Conservation (phyloP, 2,888 invertebrate genomes). For the Nomada flava region DNA sequence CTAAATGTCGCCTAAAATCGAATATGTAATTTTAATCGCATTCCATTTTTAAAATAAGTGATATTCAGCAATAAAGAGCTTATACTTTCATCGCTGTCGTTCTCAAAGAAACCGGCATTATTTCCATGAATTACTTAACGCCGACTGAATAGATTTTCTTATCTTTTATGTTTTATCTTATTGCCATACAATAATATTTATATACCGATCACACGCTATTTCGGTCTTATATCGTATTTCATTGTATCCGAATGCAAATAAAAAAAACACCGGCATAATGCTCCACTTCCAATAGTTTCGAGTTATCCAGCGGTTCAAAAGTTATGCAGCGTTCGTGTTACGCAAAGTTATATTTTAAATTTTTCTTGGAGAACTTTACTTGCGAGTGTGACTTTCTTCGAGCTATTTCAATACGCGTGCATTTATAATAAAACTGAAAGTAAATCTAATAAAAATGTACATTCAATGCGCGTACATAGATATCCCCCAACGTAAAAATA, state of each 20-base stretch:
- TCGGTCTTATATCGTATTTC: slow-evolving; percentile 20
- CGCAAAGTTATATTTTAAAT: background rate
- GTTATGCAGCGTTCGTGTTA: background rate
- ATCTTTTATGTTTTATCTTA: slow-evolving; percentile 52
- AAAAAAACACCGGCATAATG: background rate
- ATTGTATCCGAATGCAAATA: background rate
- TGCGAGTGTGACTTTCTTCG: background rate
- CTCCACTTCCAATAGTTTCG: background rate
- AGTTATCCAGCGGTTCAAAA: background rate
- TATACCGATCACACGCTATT: slow-evolving; percentile 5
- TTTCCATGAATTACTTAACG: slow-evolving; percentile 65
- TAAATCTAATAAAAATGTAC: background rate
- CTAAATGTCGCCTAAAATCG: slow-evolving; percentile 59
- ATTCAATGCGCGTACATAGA: background rate
- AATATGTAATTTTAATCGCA: slow-evolving; percentile 58
- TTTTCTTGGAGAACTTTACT: background rate
- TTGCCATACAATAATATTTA: slow-evolving; percentile 40
- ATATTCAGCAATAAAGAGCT: slow-evolving; percentile 24
- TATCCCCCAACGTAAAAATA: background rate
- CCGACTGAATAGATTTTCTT: slow-evolving; percentile 45
- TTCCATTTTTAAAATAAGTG: slow-evolving; percentile 60
- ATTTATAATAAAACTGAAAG: background rate
- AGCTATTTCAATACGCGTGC: background rate
- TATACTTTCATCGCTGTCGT: slow-evolving; percentile 46
- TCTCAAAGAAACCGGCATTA: slow-evolving; percentile 61